Base-by-base conservation (phyloP, 2,888 invertebrate genomes). In the Lasioglossum oenotherae region DNA sequence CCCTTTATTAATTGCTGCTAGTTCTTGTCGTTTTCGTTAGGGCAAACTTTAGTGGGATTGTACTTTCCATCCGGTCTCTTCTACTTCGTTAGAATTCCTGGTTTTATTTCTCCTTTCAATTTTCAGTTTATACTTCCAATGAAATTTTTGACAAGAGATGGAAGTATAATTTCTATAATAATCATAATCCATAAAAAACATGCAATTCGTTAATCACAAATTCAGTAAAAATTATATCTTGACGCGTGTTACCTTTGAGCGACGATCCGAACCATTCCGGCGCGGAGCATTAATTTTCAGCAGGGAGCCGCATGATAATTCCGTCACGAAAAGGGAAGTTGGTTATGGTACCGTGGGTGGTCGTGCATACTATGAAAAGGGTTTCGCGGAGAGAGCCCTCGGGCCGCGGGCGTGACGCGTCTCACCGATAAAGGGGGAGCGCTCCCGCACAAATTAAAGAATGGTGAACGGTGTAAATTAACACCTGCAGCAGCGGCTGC, bases 391-490 rank as follows among this genome's bases (percentile, higher is more conserved):
- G 5, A 35, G 57, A 10, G 44, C 44, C 31, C 31, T 79, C 60
- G 16, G 67, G 35, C 2, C 6, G 1, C 31, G 19, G 27, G 64
- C 38, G 35, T 1, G 12, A 38, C 46, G 27, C 49, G 27, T 3
- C 4, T 8, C 19, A 8, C 49, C 72, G 64, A 76, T 76, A 72
- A 64, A 16, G 31, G 14, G 23, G 31, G 14, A 16, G 8, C 10
- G n/a, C n/a, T 53, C 57, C 35, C 64, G 44, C 67, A 38, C 23
- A 44, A 86, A 82, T 87, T 81, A 76, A 86, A 77, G 76, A 82
- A 78, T 79, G 31, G 31, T 10, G 77, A 74, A 53, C 79, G 41
- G 71, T 84, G 82, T 85, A 89, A 89, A 90, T 90, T 90, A 87
- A 88, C 80, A 84, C 80, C 74, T 81, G 81, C 81, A 78, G 80